phyloP scores from a whole-genome alignment of 2,113 vertebrate genomes.

The Pelmatolapia mariae region DNA sequence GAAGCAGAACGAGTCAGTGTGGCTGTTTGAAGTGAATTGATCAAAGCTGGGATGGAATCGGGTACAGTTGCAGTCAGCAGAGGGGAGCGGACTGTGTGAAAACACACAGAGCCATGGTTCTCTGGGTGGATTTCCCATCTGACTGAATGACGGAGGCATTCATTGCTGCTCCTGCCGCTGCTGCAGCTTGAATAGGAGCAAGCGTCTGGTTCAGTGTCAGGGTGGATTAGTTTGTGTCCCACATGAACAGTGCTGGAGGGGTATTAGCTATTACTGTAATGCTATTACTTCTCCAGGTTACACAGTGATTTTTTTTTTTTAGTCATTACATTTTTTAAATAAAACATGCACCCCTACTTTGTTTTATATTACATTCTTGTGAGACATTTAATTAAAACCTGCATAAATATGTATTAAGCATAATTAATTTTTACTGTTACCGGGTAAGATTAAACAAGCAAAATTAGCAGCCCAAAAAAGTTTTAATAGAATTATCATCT shows the following conservation, averaged over 20 bases:
- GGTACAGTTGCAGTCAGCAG: constrained; percentile 14
- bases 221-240: neutral
- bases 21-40: constrained; percentile 50
- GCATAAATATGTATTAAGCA: neutral
- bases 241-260: neutral
- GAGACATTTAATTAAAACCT: neutral
- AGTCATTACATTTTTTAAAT: neutral
- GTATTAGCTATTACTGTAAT: neutral
- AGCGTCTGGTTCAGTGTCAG: neutral
- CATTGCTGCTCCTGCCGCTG: neutral
- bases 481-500: neutral
- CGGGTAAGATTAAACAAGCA: neutral
- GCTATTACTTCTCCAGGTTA: neutral
- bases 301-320: neutral
- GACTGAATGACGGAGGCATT: neutral
- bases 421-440: neutral
- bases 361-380: neutral
- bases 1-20: constrained; percentile 16
- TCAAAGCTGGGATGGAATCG: constrained; percentile 40
- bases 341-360: neutral
- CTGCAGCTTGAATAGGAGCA: neutral
- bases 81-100: neutral
- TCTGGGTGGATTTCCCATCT: constrained; percentile 2
- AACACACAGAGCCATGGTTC: constrained; percentile 2
- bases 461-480: neutral